Base-by-base conservation (phyloP, 2,113 vertebrate genomes). In the Dasyurus viverrinus region DNA sequence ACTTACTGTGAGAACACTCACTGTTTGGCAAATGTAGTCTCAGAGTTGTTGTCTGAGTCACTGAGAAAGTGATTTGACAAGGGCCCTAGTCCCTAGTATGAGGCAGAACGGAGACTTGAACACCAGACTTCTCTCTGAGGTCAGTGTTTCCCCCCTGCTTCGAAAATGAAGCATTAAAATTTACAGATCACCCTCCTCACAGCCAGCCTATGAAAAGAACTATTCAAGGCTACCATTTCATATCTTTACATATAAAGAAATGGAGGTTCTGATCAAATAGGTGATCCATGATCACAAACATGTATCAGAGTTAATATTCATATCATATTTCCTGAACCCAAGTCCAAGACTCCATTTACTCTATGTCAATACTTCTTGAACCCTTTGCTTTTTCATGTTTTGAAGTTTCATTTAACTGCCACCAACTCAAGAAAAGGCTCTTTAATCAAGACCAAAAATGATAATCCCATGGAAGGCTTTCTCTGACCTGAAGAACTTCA, bases 301-400 rank as follows among this genome's bases (percentile, higher is more conserved):
- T 76, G 48, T 91, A 50, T 89, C 76, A 54, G 42, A 95, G 52
- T 93, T 93, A 2, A n/a, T 23, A 60, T 94, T 30, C 27, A n/a
- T 46, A 16, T 76, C 47, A 92, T 53, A 53, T 36, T 0, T 55
- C 90, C 25, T 90, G 48, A n/a, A 23, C 84, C 50, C 52, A 90
- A 93, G 30, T 12, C 16, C 24, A 11, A 22, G 4, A 53, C 52
- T 92, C 42, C 92, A 89, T 90, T 48, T 27, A 53, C 50, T 53
- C 27, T 1, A 12, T 7, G 0, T 3, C 57, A 90, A 27, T 8
- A 2, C 19, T 47, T 93, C 8, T 94, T 42, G 10, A 92, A 89
- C 76, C 11, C 23, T 76, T 94, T 76, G 68, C 55, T 54, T 19
- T 27, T 47, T 24, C 42, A 54, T 53, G 24, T 25, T 42, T 2